phyloP scores from a whole-genome alignment of 1,140 invertebrate genomes.

The Thrips palmi region DNA sequence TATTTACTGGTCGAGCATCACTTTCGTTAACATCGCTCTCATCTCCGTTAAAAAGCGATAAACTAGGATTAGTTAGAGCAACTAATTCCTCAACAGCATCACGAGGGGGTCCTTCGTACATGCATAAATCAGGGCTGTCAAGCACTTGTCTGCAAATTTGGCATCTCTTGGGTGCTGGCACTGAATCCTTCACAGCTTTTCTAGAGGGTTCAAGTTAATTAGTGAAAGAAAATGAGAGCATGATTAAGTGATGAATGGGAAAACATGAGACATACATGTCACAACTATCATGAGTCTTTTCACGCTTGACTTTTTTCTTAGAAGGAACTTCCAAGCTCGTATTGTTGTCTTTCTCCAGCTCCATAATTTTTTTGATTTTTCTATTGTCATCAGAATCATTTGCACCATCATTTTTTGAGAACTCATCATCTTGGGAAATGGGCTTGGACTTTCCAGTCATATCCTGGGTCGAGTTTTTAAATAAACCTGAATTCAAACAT shows the following conservation, averaged over 20 bases:
- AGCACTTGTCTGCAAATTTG: constrained; percentile 39
- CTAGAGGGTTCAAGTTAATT: background rate
- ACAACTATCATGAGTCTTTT: no score
- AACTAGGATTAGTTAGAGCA: constrained; percentile 52
- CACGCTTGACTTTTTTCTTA: constrained; percentile 1
- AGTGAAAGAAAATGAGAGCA: no score
- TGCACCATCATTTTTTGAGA: no score
- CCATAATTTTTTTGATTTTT: no score
- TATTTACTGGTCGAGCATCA: constrained; percentile 43
- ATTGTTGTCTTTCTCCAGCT: background rate
- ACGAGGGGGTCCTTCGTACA: constrained; percentile 55
- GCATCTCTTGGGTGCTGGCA: background rate
- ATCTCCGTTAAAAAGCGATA: constrained; percentile 48
- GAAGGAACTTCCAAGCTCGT: background rate
- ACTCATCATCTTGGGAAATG: no score
- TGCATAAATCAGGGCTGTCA: constrained; percentile 38
- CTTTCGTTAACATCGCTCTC: constrained; percentile 30
- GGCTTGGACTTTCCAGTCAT: no score
- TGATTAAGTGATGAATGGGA: no score
- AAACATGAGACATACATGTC: no score
- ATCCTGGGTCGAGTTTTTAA: no score
- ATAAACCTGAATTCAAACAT: no score
- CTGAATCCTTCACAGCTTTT: background rate
- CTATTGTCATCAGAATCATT: no score
- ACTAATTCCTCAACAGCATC: constrained; percentile 57